Percentiles rank a stretch among this genome's conserved stretches.
Evolutionary conservation across 2,113 vertebrate genomes (phyloP).

Genomic region (Lota lota): DNA sequence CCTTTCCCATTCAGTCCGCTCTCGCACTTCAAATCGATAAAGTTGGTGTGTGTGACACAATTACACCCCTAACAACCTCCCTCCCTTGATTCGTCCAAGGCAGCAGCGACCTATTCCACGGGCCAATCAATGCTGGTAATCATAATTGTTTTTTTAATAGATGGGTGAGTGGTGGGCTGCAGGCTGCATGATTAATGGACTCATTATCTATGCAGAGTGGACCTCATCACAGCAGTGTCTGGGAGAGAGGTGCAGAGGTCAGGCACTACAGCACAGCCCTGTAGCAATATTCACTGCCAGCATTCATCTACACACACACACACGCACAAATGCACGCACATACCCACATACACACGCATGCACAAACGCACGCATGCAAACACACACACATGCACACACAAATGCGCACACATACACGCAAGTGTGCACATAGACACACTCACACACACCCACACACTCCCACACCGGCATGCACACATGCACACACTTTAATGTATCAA

Average conservation of each 20-base stretch:
- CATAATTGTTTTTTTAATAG: slow-evolving; percentile 59
- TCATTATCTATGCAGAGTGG: slow-evolving; percentile 62
- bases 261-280: slow-evolving; percentile 19
- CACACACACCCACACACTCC: neutral
- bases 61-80: slow-evolving; percentile 31
- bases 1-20: too few relatives aligned
- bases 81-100: slow-evolving; percentile 38
- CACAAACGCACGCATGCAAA: neutral
- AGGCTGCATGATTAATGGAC: slow-evolving; percentile 68
- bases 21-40: too few relatives aligned
- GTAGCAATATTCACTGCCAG: neutral
- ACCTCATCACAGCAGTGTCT: slow-evolving; percentile 36
- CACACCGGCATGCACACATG: neutral
- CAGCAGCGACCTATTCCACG: slow-evolving; percentile 47
- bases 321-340: neutral
- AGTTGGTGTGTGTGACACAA: too few relatives aligned
- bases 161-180: slow-evolving; percentile 16
- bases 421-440: neutral
- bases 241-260: slow-evolving; percentile 10
- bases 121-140: slow-evolving; percentile 72
- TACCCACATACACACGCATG: neutral
- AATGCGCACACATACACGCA: neutral
- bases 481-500: slow-evolving; percentile 2
- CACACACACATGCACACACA: neutral
- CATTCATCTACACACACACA: neutral